Evolutionary conservation across 64 coral and sea anemone genomes (phyloP), one percentile per base, ranked within the genome.

Genomic region (Anthopleura sola): DNA sequence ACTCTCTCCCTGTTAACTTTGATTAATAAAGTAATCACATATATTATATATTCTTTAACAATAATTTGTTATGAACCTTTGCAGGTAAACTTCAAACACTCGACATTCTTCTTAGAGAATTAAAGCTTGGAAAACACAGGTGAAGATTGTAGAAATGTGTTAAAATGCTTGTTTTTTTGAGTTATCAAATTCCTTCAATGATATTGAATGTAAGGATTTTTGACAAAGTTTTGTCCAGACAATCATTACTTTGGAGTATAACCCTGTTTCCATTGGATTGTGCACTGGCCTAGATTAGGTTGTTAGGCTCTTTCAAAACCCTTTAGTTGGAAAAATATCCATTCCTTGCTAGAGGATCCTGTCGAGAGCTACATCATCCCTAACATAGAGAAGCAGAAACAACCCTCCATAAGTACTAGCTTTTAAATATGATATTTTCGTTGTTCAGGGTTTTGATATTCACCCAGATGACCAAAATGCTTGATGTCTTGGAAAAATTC

Each of bases 401-500:
- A 24, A 23, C 60, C 60, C 40, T 44, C 9, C 40, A n/a, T n/a
- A 44, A 44, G 40, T 44, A 3, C 40, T 44, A 44, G 40, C 40
- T 8, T n/a, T n/a, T 44, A 44, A 44, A n/a, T 62, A 20, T 20
- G 13, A 1, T 86, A 0, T 29, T 80, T 75, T 75, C 56, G 47
- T 34, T 82, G 68, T 86, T 15, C 55, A 97, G 95, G 49, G 95
- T 89, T 26, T 57, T 98, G 78, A 98, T 98, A 23, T 98, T 98
- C 74, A 98, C 95, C 55, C 95, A 98, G 81, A 98, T 98, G 95
- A 98, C 95, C 19, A 93, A 94, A 84, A 98, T 98, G 95, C 84
- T 98, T 44, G 92, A 98, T 85, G 92, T 98, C 46, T 86, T 98
- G 33, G 95, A 98, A 38, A 88, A 91, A 55, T 98, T 98, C 86